Conservation (phyloP, 2,797 vertebrate genomes). For the Tadarida brasiliensis region DNA sequence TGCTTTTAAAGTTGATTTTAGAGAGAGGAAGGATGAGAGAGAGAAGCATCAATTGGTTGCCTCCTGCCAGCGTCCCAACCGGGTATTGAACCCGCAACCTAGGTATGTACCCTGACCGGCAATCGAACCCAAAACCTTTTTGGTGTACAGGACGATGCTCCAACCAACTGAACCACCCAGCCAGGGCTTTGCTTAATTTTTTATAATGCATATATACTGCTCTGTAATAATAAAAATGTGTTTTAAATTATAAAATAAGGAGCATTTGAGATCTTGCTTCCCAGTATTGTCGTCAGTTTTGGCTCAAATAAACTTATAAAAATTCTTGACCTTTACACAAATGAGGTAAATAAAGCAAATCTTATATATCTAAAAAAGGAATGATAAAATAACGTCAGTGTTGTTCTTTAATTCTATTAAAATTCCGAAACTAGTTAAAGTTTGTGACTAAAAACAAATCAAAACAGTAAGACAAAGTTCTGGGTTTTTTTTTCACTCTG, state of each 20-base stretch:
- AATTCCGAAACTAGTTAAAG: not conserved
- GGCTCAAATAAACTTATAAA: not conserved
- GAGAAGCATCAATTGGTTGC: too few species aligned
- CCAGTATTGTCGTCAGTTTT: not conserved
- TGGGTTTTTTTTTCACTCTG: not conserved
- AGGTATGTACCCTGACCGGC: too few species aligned
- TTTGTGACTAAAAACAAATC: not conserved
- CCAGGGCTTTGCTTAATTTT: not conserved
- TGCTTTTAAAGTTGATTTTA: too few species aligned
- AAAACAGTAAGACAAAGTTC: not conserved
- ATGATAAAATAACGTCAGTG: not conserved
- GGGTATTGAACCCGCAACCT: too few species aligned
- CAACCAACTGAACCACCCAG: too few species aligned
- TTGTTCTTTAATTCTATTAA: conserved; percentile 14
- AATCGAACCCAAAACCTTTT: too few species aligned
- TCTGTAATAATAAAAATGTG: conserved; percentile 5
- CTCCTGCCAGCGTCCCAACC: too few species aligned
- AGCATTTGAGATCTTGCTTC: not conserved
- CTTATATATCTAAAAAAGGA: not conserved
- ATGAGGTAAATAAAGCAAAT: not conserved
- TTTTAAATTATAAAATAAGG: not conserved
- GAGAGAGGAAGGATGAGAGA: too few species aligned
- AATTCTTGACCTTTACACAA: not conserved
- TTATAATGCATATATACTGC: not conserved
- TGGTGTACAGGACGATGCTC: too few species aligned